A percentile compares a stretch with the other conserved stretches of the same genome.
Evolutionary conservation across 1,140 invertebrate species (phyloP).

Genomic region (Achatina immaculata): DNA sequence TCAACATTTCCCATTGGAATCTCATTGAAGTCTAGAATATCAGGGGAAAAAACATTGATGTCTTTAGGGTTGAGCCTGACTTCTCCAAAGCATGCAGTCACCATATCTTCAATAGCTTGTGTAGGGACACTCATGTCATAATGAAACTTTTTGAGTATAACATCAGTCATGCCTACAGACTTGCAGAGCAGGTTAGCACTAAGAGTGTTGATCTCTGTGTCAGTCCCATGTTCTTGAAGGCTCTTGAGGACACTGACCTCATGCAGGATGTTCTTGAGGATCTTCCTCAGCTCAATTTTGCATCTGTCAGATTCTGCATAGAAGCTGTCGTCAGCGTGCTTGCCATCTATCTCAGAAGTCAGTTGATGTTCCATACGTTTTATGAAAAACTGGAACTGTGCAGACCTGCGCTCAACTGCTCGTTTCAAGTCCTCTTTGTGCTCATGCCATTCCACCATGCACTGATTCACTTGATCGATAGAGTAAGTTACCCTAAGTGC

Average conservation of each 20-base stretch:
- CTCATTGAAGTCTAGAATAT: constrained; percentile 27
- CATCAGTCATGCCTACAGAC: constrained; percentile 31
- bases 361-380: constrained; percentile 48
- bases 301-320: constrained; percentile 36
- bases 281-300: constrained; percentile 43
- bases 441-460: constrained; percentile 44
- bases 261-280: constrained; percentile 47
- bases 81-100: constrained; percentile 41
- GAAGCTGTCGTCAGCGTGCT: constrained; percentile 38
- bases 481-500: constrained; percentile 48
- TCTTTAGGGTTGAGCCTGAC: constrained; percentile 12
- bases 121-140: constrained; percentile 23
- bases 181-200: constrained; percentile 33
- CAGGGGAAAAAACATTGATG: constrained; percentile 39
- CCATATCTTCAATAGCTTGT: constrained; percentile 35
- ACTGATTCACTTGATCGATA: constrained; percentile 44
- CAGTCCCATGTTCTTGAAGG: constrained; percentile 45
- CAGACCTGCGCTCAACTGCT: constrained; percentile 45
- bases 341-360: constrained; percentile 44
- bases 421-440: constrained; percentile 43
- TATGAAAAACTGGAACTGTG: constrained; percentile 46
- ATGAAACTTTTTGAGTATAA: constrained; percentile 22
- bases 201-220: constrained; percentile 45
- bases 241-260: constrained; percentile 50
- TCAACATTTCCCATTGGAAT: background rate